Conservation (phyloP, 2,888 invertebrate species). For the Belgica antarctica region DNA sequence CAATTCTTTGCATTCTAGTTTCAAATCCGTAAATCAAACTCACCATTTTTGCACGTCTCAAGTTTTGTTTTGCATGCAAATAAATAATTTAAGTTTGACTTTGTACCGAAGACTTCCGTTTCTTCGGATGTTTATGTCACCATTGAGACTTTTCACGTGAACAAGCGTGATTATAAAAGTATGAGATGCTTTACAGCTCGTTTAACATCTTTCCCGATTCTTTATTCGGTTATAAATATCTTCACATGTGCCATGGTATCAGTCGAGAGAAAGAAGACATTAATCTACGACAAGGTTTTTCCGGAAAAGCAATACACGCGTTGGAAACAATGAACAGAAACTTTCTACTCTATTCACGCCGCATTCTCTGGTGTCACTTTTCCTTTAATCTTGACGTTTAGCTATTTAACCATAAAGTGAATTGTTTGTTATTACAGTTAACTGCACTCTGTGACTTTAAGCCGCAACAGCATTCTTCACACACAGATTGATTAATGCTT, state of each 20-base stretch:
- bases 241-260: constrained; percentile 21
- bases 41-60: no score
- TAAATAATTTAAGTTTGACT: constrained; percentile 6
- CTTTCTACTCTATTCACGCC: not conserved
- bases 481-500: constrained; percentile 19
- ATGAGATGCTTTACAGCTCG: constrained; percentile 40
- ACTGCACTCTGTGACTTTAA: constrained; percentile 24
- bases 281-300: not conserved
- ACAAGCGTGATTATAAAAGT: constrained; percentile 40
- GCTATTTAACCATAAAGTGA: constrained; percentile 38
- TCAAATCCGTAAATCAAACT: no score
- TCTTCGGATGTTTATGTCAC: not conserved
- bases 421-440: constrained; percentile 38
- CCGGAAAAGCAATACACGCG: constrained; percentile 15
- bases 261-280: not conserved
- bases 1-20: no score
- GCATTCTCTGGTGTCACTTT: constrained; percentile 2
- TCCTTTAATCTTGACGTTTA: constrained; percentile 32
- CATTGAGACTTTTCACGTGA: constrained; percentile 7
- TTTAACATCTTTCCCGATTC: constrained; percentile 40
- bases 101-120: not conserved
- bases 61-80: no score
- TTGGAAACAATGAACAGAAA: not conserved
- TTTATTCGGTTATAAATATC: constrained; percentile 39
- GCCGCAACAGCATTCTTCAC: not conserved